Conservation (phyloP, 1,140 invertebrate genomes). For the Drosophila athabasca region DNA sequence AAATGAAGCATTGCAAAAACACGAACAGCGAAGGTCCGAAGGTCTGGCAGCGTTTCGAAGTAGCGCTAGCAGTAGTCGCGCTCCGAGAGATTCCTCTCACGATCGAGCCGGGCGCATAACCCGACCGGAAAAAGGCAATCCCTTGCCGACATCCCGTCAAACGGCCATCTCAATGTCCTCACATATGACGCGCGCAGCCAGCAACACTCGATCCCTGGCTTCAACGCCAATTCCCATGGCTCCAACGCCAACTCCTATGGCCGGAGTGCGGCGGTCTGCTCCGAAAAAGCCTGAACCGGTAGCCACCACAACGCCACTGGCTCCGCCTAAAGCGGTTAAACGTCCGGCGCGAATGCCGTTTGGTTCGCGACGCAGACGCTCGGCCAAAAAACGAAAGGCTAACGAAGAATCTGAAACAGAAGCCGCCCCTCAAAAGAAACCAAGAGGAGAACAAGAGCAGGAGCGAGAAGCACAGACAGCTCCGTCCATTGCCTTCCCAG, state of each 20-base stretch:
- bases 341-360: too few relatives aligned
- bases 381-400: conserved; percentile 14
- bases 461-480: background rate
- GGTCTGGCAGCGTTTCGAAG: background rate
- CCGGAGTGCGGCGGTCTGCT: background rate
- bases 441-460: background rate
- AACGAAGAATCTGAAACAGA: background rate
- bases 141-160: background rate
- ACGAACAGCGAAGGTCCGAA: background rate
- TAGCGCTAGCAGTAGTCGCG: too few relatives aligned
- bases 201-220: conserved; percentile 28
- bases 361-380: too few relatives aligned
- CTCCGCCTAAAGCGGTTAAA: too few relatives aligned
- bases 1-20: background rate
- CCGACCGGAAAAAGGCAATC: background rate
- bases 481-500: conserved; percentile 41
- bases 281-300: background rate
- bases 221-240: conserved; percentile 2
- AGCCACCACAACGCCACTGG: background rate
- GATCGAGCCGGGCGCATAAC: background rate
- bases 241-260: conserved; percentile 5
- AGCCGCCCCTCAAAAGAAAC: background rate
- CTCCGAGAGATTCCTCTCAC: conserved; percentile 5
- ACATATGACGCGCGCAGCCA: conserved; percentile 25
- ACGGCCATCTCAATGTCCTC: background rate